Percentiles rank a stretch among this genome's conserved stretches.
These are phyloP conservation scores for Phycodurus eques DNA, from an alignment of 2,113 vertebrate genomes.

Conservation along the genomic window DNA sequence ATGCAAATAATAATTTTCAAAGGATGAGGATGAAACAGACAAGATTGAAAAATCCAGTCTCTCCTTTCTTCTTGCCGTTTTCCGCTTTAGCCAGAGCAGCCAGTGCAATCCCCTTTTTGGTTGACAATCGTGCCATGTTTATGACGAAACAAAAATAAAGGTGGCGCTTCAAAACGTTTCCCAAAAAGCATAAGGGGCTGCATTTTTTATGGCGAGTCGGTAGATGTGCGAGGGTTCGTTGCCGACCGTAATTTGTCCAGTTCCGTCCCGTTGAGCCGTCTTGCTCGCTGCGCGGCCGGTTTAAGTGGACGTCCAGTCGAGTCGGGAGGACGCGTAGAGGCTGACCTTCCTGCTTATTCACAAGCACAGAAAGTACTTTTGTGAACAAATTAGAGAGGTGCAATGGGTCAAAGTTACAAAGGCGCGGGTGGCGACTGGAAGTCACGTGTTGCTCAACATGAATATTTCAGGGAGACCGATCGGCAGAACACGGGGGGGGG, in stretches of 20 bases:
- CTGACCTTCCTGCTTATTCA: not conserved
- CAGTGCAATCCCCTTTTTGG: not conserved
- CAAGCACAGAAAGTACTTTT: not conserved
- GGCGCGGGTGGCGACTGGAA: not conserved
- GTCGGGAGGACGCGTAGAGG: not conserved
- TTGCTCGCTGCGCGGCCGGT: not conserved
- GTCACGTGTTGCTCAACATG: not conserved
- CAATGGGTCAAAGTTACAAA: not conserved
- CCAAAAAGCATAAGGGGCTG: not conserved
- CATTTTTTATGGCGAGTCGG: not conserved
- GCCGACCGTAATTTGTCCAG: too few species aligned
- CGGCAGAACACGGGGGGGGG: too few species aligned
- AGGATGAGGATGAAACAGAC: not conserved
- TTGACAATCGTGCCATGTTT: not conserved
- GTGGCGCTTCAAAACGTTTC: not conserved
- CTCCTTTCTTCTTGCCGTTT: too few species aligned
- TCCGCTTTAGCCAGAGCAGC: not conserved
- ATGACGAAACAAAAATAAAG: not conserved
- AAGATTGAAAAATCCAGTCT: not conserved
- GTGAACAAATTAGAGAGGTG: not conserved
- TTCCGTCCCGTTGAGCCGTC: not conserved
- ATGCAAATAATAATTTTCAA: not conserved
- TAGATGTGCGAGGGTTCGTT: not conserved
- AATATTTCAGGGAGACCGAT: not conserved
- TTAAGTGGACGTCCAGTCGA: not conserved